A percentile compares a stretch with the other conserved stretches of the same genome.
These are phyloP conservation scores for Chaenogobius annularis DNA, from an alignment of 2,113 vertebrate genomes.

Conservation along the genomic window DNA sequence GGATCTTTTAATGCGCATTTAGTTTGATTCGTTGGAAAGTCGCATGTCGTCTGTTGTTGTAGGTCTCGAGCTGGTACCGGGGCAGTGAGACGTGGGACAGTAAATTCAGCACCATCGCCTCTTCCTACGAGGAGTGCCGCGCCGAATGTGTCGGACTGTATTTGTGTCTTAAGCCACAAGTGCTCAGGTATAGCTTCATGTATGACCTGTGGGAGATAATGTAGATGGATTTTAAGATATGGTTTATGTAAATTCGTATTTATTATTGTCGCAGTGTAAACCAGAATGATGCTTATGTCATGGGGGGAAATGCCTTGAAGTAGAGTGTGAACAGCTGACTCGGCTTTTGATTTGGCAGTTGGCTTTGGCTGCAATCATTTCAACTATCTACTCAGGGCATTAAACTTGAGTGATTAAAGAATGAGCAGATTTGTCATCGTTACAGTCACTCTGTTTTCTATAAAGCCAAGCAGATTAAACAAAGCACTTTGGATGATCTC, in stretches of 20 bases:
- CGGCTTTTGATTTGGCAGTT: not conserved
- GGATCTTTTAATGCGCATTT: not conserved
- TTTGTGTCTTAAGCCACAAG: constrained; percentile 84
- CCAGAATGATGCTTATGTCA: not conserved
- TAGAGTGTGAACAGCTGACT: not conserved
- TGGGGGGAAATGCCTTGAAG: not conserved
- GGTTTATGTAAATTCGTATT: not conserved
- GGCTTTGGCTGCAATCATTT: not conserved
- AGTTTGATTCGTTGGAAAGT: not conserved
- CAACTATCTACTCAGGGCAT: not conserved
- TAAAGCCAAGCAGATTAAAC: not conserved
- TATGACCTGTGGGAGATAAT: not conserved
- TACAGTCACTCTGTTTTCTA: not conserved
- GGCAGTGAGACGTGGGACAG: constrained; percentile 91
- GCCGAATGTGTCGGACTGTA: constrained; percentile 91
- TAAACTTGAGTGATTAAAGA: not conserved
- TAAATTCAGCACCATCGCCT: constrained; percentile 90
- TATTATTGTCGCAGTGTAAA: not conserved
- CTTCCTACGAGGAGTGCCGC: constrained; percentile 89
- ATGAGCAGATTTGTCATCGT: no score
- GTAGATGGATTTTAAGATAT: not conserved
- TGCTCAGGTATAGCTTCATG: constrained; percentile 74
- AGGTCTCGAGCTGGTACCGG: constrained; percentile 89
- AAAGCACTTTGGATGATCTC: not conserved
- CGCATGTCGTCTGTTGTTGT: not conserved